A percentile compares a stretch with the other conserved stretches of the same genome.
Conservation (phyloP, 2,888 invertebrate species). For the Oxytorus armatus region DNA sequence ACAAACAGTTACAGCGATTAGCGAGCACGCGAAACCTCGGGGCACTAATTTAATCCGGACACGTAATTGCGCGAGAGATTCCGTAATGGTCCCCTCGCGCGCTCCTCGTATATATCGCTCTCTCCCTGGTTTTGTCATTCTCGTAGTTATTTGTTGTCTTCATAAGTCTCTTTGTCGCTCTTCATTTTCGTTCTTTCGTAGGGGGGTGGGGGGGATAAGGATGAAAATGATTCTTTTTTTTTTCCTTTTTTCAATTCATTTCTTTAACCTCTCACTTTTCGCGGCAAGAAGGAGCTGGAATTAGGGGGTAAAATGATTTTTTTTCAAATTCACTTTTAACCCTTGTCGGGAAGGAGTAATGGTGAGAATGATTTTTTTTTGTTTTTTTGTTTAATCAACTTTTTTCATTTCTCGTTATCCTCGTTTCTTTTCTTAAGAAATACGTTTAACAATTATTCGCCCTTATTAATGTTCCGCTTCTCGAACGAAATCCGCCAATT, state of each 20-base stretch:
- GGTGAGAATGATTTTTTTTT: no score
- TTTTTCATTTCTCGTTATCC: no score
- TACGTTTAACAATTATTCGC: no score
- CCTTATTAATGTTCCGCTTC: no score
- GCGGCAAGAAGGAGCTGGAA: no score
- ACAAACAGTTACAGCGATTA: conserved; percentile 77
- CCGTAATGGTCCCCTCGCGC: conserved; percentile 73
- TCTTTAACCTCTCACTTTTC: no score
- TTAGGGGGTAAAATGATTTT: no score
- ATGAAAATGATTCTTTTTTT: background rate
- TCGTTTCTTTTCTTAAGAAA: background rate
- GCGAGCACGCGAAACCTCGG: conserved; percentile 76
- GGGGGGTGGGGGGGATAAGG: background rate
- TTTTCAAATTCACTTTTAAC: no score
- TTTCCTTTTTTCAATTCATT: no score
- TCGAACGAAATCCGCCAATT: no score
- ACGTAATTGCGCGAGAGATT: conserved; percentile 69
- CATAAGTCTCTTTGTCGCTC: conserved; percentile 31
- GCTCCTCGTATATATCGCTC: conserved; percentile 45
- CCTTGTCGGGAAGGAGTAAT: no score
- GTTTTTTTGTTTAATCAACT: no score
- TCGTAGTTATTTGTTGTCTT: conserved; percentile 40
- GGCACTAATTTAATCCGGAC: conserved; percentile 76
- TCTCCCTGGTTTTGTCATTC: conserved; percentile 45
- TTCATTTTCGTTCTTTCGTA: background rate